Percentiles rank a stretch among this genome's conserved stretches.
Conservation (phyloP, 2,113 vertebrate genomes). For the Bubo scandiacus region DNA sequence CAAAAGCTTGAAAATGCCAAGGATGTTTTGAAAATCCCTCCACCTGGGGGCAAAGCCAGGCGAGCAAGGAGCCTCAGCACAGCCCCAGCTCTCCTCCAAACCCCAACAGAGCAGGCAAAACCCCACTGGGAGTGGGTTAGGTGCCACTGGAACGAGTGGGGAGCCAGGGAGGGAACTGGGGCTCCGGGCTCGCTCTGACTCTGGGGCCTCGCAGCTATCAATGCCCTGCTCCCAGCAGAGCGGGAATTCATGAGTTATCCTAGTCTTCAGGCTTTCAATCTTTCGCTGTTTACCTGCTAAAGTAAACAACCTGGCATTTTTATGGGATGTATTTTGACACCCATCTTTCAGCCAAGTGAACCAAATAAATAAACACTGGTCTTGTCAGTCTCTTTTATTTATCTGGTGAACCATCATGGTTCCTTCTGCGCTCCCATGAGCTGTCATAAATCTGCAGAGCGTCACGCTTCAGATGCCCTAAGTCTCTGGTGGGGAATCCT, state of each 20-base stretch:
- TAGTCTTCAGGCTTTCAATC: not conserved
- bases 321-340: not conserved
- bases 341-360: not conserved
- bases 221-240: not conserved
- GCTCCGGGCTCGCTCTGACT: not conserved
- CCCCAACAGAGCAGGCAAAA: fast-evolving
- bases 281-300: not conserved
- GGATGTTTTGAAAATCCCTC: not conserved
- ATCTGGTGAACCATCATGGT: not conserved
- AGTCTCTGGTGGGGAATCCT: not conserved
- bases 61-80: not conserved
- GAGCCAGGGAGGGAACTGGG: not conserved
- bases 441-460: not conserved
- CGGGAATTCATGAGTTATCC: not conserved
- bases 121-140: not conserved
- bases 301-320: not conserved
- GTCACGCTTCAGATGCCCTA: not conserved
- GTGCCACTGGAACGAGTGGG: not conserved
- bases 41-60: not conserved
- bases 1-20: not conserved
- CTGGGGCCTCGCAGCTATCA: not conserved
- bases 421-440: not conserved
- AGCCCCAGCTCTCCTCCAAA: not conserved
- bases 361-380: not conserved
- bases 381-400: not conserved